Base-by-base conservation (phyloP, 2,888 invertebrate genomes). In the Cyclophora punctaria region DNA sequence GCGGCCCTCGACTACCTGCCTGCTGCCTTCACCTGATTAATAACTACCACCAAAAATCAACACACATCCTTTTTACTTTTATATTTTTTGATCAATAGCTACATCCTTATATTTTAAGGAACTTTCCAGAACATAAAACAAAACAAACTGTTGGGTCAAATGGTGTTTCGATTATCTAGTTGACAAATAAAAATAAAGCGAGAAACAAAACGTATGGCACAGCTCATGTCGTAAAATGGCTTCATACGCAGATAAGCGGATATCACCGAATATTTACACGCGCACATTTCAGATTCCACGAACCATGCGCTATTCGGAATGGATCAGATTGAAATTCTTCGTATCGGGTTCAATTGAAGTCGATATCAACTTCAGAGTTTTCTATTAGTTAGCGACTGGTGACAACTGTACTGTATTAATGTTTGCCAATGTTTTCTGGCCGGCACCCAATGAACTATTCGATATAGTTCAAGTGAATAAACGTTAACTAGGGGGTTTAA, bases 381-480 rank as follows among this genome's bases (percentile, higher is more conserved):
- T 69, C 56, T 64, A 67, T 64, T 62, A 62, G 20, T 71, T 71
- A 70, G 72, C 63, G 64, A 73, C 73, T 69, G 64, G 74, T 68
- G 68, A 77, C 72, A 73, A 69, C 62, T 65, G 70, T 69, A 44
- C 44, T 3, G 6, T 7, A 20, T 43, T 71, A 74, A 78, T 79
- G 75, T 79, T 83, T 83, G 80, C 81, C 80, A 80, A 73, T 75
- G 72, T 67, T 67, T 73, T 73, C 71, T 83, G 82, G 81, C 82
- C 60, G 59, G 54, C 69, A 63, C 74, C 79, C 80, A 82, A 79
- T 75, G 62, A 65, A 60, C 59, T 59, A 66, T 71, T 71, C 64
- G 64, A 71, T 74, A 71, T 64, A 64, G 69, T 70, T 63, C 65
- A 66, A 66, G 66, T 66, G 59, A 62, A 64, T 58, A 58, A 20